A percentile compares a stretch with the other conserved stretches of the same genome.
phyloP scores from a whole-genome alignment of 2,888 invertebrate species.

The Harpagoxenus sublaevis region DNA sequence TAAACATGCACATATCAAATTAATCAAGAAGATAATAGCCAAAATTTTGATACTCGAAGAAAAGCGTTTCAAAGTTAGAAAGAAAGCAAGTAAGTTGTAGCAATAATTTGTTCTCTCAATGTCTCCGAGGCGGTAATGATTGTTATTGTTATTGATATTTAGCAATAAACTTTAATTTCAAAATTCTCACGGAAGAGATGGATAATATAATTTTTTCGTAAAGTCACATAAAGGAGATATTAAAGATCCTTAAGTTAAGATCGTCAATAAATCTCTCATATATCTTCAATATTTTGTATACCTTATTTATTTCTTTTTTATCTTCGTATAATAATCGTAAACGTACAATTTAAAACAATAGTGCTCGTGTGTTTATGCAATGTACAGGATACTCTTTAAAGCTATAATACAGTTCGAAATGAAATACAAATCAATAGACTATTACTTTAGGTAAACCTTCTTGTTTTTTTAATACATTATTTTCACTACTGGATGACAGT shows the following conservation, averaged over 20 bases:
- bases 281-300: slow-evolving; percentile 84
- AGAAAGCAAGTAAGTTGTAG: slow-evolving; percentile 43
- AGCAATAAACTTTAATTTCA: slow-evolving; percentile 57
- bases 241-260: slow-evolving; percentile 74
- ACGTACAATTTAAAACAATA: slow-evolving; percentile 86
- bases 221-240: slow-evolving; percentile 70
- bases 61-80: neutral
- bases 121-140: slow-evolving; percentile 63
- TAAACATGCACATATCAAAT: slow-evolving; percentile 20
- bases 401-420: slow-evolving; percentile 85
- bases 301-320: slow-evolving; percentile 85
- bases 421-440: slow-evolving; percentile 85
- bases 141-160: slow-evolving; percentile 67
- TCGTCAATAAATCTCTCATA: slow-evolving; percentile 80
- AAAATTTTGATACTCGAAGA: neutral
- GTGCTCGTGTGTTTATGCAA: slow-evolving; percentile 85
- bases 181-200: slow-evolving; percentile 72
- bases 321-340: slow-evolving; percentile 85
- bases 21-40: neutral
- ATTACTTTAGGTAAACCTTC: slow-evolving; percentile 82
- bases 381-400: slow-evolving; percentile 86
- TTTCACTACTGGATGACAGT: slow-evolving; percentile 83
- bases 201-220: slow-evolving; percentile 66
- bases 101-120: slow-evolving; percentile 45
- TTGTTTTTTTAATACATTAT: slow-evolving; percentile 82